Evolutionary conservation across 2,888 invertebrate genomes (phyloP).

Genomic region (Cantharis rustica): DNA sequence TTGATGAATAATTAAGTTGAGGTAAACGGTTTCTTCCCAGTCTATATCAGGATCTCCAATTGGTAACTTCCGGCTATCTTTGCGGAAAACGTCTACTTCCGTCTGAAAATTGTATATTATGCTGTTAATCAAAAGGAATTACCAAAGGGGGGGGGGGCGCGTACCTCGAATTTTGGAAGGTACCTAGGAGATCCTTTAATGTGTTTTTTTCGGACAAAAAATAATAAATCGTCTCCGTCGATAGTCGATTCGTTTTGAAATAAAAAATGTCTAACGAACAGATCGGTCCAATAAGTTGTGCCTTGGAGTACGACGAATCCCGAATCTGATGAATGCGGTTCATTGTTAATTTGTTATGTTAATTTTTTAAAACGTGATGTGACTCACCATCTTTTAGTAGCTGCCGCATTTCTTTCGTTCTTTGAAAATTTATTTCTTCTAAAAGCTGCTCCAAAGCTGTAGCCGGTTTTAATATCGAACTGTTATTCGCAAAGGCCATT

Average conservation of each 20-base stretch:
- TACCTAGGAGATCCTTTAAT: slow-evolving; percentile 85
- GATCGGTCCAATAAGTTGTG: slow-evolving; percentile 93
- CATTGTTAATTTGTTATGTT: background rate
- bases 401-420: slow-evolving; percentile 90
- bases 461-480: slow-evolving; percentile 58
- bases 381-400: slow-evolving; percentile 80
- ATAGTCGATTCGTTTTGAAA: slow-evolving; percentile 88
- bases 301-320: slow-evolving; percentile 92
- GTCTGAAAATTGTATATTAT: slow-evolving; percentile 64
- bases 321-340: slow-evolving; percentile 66
- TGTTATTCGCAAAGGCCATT: slow-evolving; percentile 54
- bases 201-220: slow-evolving; percentile 93
- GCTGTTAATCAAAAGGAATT: background rate
- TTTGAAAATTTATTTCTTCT: slow-evolving; percentile 90
- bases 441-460: slow-evolving; percentile 84
- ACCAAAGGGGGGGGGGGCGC: slow-evolving; percentile 23
- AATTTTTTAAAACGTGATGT: background rate
- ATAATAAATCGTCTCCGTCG: slow-evolving; percentile 92
- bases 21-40: slow-evolving; percentile 99
- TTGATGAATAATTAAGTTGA: slow-evolving; percentile 97
- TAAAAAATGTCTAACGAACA: slow-evolving; percentile 92
- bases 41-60: slow-evolving; percentile 95
- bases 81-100: slow-evolving; percentile 95
- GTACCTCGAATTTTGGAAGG: slow-evolving; percentile 87
- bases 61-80: slow-evolving; percentile 95